Evolutionary conservation across 2,888 invertebrate genomes (phyloP).

Genomic region (Apamea crenata): DNA sequence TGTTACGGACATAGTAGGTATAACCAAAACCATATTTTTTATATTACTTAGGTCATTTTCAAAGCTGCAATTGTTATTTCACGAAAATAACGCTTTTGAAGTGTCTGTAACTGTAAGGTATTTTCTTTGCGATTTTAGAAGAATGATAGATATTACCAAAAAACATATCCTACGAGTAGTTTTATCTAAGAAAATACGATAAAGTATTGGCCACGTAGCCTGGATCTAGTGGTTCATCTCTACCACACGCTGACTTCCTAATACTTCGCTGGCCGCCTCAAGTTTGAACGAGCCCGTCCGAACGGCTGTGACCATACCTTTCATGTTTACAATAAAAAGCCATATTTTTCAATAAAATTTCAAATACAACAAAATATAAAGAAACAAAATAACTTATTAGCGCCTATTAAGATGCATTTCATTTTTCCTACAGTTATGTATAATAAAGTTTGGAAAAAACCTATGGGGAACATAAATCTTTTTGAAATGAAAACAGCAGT

Average conservation of each 20-base stretch:
- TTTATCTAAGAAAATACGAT: conserved; percentile 12
- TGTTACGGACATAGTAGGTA: not conserved
- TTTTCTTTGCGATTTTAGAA: not conserved
- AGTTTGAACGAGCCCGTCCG: conserved; percentile 67
- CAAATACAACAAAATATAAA: not conserved
- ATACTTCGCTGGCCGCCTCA: conserved; percentile 60
- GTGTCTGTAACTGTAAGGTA: not conserved
- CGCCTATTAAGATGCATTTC: too few species aligned
- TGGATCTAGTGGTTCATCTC: conserved; percentile 41
- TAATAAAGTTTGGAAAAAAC: too few species aligned
- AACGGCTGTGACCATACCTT: conserved; percentile 53
- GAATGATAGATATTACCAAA: not conserved
- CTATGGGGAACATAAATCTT: too few species aligned
- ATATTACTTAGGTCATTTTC: not conserved
- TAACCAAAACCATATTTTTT: not conserved
- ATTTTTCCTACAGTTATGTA: too few species aligned
- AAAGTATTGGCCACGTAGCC: conserved; percentile 29
- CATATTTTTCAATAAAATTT: too few species aligned
- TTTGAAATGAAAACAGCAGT: too few species aligned
- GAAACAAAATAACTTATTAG: not conserved
- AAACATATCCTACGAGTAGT: not conserved
- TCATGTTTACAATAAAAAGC: not conserved
- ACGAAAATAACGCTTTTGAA: not conserved
- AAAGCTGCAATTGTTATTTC: not conserved
- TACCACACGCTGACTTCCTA: conserved; percentile 39